Conservation (phyloP, 2,888 invertebrate genomes). For the Phalangium opilio region DNA sequence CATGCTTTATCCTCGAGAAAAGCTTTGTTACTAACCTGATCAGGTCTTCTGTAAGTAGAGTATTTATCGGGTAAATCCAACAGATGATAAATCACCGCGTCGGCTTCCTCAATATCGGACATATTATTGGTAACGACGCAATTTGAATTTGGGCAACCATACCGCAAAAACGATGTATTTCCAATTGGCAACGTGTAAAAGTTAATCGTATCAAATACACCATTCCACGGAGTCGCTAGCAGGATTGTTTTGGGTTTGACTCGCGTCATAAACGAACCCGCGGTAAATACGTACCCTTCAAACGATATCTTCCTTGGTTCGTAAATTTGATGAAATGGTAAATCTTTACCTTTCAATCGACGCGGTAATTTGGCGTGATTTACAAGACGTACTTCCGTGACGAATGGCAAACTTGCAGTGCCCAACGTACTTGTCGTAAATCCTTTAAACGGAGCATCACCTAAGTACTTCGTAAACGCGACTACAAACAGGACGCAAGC, state of each 20-base stretch:
- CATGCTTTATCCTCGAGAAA: no score
- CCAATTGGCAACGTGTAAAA: slow-evolving; percentile 11
- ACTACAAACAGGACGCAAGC: no score
- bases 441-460: no score
- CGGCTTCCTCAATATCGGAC: slow-evolving; percentile 7
- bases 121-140: slow-evolving; percentile 11
- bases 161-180: slow-evolving; percentile 6
- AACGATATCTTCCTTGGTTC: slow-evolving; percentile 11
- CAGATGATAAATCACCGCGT: slow-evolving; percentile 18
- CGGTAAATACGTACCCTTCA: neutral
- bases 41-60: slow-evolving; percentile 1
- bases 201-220: slow-evolving; percentile 11
- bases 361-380: slow-evolving; percentile 5
- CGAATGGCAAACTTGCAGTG: no score
- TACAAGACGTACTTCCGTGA: no score
- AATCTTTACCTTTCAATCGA: slow-evolving; percentile 4
- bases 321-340: slow-evolving; percentile 14
- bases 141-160: slow-evolving; percentile 12
- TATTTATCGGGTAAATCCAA: slow-evolving; percentile 8
- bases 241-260: slow-evolving; percentile 6
- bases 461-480: no score
- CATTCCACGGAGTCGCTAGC: slow-evolving; percentile 14
- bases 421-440: no score
- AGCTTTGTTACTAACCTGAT: no score
- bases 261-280: neutral